Evolutionary conservation across 2,797 vertebrate species (phyloP).

Genomic region (Sphaeramia orbicularis): DNA sequence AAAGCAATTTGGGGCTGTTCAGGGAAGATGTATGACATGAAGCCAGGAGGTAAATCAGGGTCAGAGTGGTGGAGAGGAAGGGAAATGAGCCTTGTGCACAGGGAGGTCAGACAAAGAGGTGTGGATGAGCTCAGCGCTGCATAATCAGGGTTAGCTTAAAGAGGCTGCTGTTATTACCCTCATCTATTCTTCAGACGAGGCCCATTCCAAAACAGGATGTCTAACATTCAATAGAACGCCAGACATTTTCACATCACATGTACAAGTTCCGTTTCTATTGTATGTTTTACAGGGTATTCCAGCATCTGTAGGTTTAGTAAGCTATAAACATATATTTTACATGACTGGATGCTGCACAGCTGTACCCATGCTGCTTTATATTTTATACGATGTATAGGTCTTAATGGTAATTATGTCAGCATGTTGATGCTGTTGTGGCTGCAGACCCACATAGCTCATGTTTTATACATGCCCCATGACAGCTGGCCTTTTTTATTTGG

Average conservation of each 20-base stretch:
- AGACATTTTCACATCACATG: too few species aligned
- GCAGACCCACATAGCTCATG: constrained; percentile 48
- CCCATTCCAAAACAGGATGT: constrained; percentile 15
- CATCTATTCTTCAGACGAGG: constrained; percentile 24
- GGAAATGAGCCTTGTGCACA: constrained; percentile 32
- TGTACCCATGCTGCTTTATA: constrained; percentile 46
- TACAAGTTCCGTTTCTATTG: background rate
- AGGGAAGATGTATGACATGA: constrained; percentile 63
- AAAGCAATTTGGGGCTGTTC: constrained; percentile 66
- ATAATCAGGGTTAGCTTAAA: constrained; percentile 47
- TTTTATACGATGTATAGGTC: constrained; percentile 63
- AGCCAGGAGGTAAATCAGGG: constrained; percentile 64
- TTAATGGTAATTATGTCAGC: constrained; percentile 32
- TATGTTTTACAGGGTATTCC: background rate
- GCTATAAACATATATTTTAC: constrained; percentile 35
- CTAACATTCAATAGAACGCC: background rate
- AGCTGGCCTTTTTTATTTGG: constrained; percentile 49
- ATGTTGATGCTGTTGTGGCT: constrained; percentile 32
- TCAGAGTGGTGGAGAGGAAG: constrained; percentile 41
- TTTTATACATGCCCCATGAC: constrained; percentile 68
- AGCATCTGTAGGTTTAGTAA: background rate
- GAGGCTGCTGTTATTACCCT: constrained; percentile 38
- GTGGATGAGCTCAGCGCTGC: constrained; percentile 26
- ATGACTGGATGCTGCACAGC: constrained; percentile 12
- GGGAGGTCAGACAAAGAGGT: constrained; percentile 36